phyloP scores from a whole-genome alignment of 2,797 vertebrate genomes.

The Semaprochilodus insignis region DNA sequence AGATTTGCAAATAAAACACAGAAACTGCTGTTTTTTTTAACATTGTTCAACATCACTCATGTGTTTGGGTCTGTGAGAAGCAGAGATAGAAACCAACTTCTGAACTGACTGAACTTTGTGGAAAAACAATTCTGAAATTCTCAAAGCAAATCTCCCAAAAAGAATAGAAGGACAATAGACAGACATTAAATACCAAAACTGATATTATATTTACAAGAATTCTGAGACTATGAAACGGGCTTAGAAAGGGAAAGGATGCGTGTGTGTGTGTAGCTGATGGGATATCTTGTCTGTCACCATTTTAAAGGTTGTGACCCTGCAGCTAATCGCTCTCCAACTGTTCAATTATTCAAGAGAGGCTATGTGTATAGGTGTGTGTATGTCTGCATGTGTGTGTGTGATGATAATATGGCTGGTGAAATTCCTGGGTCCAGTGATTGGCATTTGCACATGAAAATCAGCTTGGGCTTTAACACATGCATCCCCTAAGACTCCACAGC shows the following conservation, averaged over 20 bases:
- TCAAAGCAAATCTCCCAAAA: too few species aligned
- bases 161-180: too few species aligned
- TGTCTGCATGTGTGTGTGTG: not conserved
- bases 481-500: not conserved
- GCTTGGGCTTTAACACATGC: not conserved
- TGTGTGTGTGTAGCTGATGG: not conserved
- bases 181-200: too few species aligned
- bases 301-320: conserved; percentile 19
- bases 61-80: too few species aligned
- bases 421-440: not conserved
- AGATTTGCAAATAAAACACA: too few species aligned
- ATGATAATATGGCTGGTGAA: conserved; percentile 53
- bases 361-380: not conserved
- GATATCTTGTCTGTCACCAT: not conserved
- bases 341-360: conserved; percentile 18
- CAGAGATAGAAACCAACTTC: too few species aligned
- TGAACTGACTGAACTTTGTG: too few species aligned
- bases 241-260: not conserved
- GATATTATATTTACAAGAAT: too few species aligned
- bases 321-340: conserved; percentile 8
- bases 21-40: too few species aligned
- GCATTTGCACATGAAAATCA: not conserved
- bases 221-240: too few species aligned
- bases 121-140: too few species aligned
- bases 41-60: too few species aligned